phyloP scores from a whole-genome alignment of 2,888 invertebrate genomes.

The Leptopilina syphax region DNA sequence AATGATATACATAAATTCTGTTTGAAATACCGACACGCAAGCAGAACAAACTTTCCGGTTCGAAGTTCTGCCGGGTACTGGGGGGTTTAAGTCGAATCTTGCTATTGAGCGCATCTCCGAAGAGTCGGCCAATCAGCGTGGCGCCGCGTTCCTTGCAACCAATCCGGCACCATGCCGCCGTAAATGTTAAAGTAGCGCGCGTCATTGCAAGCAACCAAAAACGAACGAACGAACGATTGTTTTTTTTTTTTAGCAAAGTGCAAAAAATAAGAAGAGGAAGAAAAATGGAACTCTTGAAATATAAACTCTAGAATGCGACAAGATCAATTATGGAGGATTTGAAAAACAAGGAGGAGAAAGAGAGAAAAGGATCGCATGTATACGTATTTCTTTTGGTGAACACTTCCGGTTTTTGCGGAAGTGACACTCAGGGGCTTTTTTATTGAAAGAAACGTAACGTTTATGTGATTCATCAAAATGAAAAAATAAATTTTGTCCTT shows the following conservation, averaged over 20 bases:
- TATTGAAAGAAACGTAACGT: no score
- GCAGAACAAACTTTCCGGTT: conserved; percentile 68
- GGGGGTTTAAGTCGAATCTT: conserved; percentile 61
- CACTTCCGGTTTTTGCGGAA: no score
- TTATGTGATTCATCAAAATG: no score
- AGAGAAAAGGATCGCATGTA: no score
- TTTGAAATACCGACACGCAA: conserved; percentile 40
- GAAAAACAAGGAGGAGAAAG: no score
- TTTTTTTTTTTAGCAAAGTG: background rate
- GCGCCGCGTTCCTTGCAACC: conserved; percentile 61
- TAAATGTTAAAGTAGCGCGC: conserved; percentile 41
- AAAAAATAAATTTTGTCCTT: no score
- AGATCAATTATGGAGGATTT: no score
- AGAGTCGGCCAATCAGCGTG: conserved; percentile 66
- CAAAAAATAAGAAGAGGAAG: background rate
- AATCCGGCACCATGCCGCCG: conserved; percentile 58
- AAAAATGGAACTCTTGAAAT: conserved; percentile 6
- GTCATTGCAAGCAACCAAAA: conserved; percentile 28
- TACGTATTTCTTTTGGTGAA: no score
- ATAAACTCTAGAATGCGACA: conserved; percentile 4
- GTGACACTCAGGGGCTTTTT: no score
- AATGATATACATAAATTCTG: background rate
- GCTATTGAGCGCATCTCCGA: conserved; percentile 74
- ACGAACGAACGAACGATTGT: background rate
- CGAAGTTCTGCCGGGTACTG: conserved; percentile 75